A percentile compares a stretch with the other conserved stretches of the same genome.
phyloP scores from a whole-genome alignment of 2,113 vertebrate genomes.

The Passer domesticus region DNA sequence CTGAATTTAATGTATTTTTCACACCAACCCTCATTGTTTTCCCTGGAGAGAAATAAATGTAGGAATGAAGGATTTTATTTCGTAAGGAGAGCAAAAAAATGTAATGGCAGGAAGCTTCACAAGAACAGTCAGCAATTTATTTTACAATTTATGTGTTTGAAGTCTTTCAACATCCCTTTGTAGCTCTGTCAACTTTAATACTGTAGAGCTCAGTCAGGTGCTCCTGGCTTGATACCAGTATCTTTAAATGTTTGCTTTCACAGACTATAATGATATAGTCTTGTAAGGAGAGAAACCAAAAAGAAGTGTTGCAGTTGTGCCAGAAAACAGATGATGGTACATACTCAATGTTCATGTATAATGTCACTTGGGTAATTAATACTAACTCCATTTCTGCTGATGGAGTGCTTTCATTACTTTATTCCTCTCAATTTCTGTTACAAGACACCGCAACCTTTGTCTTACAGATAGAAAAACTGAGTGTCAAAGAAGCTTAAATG shows the following conservation, averaged over 20 bases:
- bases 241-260: slow-evolving; percentile 11
- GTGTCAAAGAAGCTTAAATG: background rate
- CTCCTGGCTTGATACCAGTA: background rate
- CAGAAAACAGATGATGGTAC: background rate
- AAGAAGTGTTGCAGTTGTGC: background rate
- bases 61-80: background rate
- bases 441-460: background rate
- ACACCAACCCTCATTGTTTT: background rate
- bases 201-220: background rate
- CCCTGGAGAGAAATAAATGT: background rate
- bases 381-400: background rate
- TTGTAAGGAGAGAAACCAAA: background rate
- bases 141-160: background rate
- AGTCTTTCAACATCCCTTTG: background rate
- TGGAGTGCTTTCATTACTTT: background rate
- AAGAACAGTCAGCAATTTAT: background rate
- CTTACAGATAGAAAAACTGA: background rate
- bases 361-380: background rate
- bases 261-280: background rate
- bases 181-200: background rate
- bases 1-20: background rate
- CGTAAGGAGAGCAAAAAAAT: background rate
- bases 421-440: slow-evolving; percentile 3
- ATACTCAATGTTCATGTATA: background rate
- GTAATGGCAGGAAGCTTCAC: background rate